Conservation (phyloP, 2,113 vertebrate genomes). For the Odobenus rosmarus region DNA sequence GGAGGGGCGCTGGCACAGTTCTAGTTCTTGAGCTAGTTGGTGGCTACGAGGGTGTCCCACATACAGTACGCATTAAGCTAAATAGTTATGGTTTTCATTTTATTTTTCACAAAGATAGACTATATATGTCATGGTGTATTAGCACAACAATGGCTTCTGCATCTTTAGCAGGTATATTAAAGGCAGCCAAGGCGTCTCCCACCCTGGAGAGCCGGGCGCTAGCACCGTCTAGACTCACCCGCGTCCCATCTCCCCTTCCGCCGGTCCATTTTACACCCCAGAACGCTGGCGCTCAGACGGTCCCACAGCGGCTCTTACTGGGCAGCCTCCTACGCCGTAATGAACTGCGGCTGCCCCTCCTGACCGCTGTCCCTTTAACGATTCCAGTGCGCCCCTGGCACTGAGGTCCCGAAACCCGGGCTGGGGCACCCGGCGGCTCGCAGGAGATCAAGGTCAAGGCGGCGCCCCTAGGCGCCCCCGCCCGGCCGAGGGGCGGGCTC, state of each 20-base stretch:
- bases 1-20: neutral
- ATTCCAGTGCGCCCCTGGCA: neutral
- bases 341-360: neutral
- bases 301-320: neutral
- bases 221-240: accelerated
- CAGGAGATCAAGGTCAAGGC: constrained; percentile 6
- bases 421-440: neutral
- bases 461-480: neutral
- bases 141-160: neutral
- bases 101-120: neutral
- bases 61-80: neutral
- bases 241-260: neutral
- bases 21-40: neutral
- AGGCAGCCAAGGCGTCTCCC: neutral
- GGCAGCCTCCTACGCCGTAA: neutral
- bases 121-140: accelerated
- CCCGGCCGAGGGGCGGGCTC: neutral
- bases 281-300: neutral
- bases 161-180: accelerated
- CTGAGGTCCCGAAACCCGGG: neutral
- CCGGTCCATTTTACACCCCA: neutral
- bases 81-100: neutral
- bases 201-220: accelerated
- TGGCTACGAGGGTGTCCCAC: neutral
- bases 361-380: neutral